These are phyloP conservation scores for Euplagia quadripunctaria DNA, from an alignment of 2,888 invertebrate genomes.

Conservation along the genomic window DNA sequence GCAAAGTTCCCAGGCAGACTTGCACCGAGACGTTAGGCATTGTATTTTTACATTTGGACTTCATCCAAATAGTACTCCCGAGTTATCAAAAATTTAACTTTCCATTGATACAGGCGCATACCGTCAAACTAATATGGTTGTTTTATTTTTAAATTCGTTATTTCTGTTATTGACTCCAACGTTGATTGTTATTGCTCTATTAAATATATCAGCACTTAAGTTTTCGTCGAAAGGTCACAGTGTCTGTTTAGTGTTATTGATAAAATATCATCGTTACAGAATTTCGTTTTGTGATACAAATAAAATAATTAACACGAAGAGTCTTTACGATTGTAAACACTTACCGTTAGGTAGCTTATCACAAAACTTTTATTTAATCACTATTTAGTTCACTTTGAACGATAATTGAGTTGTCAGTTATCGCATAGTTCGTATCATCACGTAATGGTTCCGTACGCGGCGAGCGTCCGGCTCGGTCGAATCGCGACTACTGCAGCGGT, in stretches of 20 bases:
- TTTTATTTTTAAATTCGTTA: slow-evolving; percentile 29
- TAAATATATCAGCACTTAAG: slow-evolving; percentile 36
- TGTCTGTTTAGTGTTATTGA: slow-evolving; percentile 48
- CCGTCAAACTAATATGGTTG: slow-evolving; percentile 28
- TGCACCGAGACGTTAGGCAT: slow-evolving; percentile 77
- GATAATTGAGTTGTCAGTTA: slow-evolving; percentile 42
- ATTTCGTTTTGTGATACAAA: slow-evolving; percentile 22
- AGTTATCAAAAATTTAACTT: slow-evolving; percentile 68
- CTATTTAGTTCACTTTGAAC: slow-evolving; percentile 46
- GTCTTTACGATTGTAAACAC: slow-evolving; percentile 11
- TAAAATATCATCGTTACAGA: slow-evolving; percentile 43
- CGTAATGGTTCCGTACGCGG: slow-evolving; percentile 30
- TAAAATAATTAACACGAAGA: neutral
- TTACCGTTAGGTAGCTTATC: slow-evolving; percentile 41
- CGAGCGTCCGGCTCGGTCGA: slow-evolving; percentile 44
- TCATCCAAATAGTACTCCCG: slow-evolving; percentile 81
- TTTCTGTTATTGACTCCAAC: slow-evolving; percentile 31
- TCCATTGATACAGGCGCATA: slow-evolving; percentile 55
- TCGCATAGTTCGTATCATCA: slow-evolving; percentile 54
- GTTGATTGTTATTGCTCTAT: slow-evolving; percentile 43
- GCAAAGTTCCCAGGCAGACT: slow-evolving; percentile 72
- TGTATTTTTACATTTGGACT: slow-evolving; percentile 85
- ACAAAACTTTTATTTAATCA: slow-evolving; percentile 40
- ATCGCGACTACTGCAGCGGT: slow-evolving; percentile 53
- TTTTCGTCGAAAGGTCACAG: slow-evolving; percentile 49